These are phyloP conservation scores for Macropodus opercularis DNA, from an alignment of 2,797 vertebrate genomes.

Conservation along the genomic window DNA sequence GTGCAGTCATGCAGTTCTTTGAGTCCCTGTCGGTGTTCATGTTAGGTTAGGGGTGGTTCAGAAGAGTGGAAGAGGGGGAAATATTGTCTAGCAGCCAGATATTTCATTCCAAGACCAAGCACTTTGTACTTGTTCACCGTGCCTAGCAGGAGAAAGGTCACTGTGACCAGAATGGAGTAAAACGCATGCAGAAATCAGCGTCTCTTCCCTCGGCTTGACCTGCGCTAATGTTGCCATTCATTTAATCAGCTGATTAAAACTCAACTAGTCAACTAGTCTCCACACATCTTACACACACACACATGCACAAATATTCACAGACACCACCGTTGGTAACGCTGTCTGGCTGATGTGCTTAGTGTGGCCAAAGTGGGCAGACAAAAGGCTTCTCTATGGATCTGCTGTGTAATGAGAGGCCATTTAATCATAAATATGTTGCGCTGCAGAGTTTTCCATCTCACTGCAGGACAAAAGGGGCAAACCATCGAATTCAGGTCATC, in stretches of 20 bases:
- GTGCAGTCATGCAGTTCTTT: constrained; percentile 81
- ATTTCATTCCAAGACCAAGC: constrained; percentile 69
- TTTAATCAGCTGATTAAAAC: constrained; percentile 66
- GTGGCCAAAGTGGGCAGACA: constrained; percentile 78
- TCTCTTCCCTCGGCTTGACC: constrained; percentile 23
- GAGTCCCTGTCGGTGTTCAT: constrained; percentile 67
- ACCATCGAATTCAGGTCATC: constrained; percentile 83
- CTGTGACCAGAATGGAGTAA: constrained; percentile 49
- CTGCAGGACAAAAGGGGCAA: constrained; percentile 81
- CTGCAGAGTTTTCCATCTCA: constrained; percentile 82
- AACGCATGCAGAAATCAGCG: constrained; percentile 34
- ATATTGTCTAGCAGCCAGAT: constrained; percentile 65
- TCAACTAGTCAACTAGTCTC: constrained; percentile 14
- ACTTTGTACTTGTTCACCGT: constrained; percentile 55
- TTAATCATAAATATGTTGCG: constrained; percentile 83
- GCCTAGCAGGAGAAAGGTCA: constrained; percentile 44
- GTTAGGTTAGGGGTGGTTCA: constrained; percentile 67
- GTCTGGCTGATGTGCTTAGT: constrained; percentile 74
- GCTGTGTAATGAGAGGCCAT: constrained; percentile 81
- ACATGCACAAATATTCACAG: constrained; percentile 37
- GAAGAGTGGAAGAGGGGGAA: constrained; percentile 60
- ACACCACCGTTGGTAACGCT: constrained; percentile 70
- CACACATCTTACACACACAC: constrained; percentile 44
- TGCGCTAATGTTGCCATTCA: constrained; percentile 46
- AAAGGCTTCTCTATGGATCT: constrained; percentile 82